Conservation (phyloP, 2,113 vertebrate species). For the Tor tambroides region DNA sequence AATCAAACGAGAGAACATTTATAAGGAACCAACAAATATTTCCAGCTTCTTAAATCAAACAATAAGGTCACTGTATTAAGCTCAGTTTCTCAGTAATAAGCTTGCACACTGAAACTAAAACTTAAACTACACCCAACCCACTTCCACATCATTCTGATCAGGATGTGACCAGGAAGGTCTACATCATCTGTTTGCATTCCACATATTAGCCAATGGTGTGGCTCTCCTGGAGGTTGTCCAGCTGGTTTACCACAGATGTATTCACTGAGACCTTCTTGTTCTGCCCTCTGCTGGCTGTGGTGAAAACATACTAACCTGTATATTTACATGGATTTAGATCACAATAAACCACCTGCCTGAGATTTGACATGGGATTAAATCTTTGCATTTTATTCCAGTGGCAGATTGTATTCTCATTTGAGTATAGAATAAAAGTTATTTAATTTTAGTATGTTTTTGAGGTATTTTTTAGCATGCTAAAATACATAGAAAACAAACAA, state of each 20-base stretch:
- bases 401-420: background rate
- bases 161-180: conserved; percentile 52
- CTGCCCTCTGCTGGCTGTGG: background rate
- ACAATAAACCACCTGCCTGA: background rate
- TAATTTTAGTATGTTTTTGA: background rate
- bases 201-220: background rate
- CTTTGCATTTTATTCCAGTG: background rate
- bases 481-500: conserved; percentile 1
- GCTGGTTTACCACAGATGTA: conserved; percentile 2
- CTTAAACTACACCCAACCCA: background rate
- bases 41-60: background rate
- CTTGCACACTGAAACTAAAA: background rate
- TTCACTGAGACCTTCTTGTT: background rate
- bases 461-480: background rate
- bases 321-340: background rate
- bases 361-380: background rate
- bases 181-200: conserved; percentile 47
- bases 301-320: background rate
- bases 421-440: too few relatives aligned
- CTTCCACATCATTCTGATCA: conserved; percentile 29
- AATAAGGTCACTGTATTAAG: background rate
- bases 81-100: background rate
- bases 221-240: background rate
- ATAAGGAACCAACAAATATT: background rate
- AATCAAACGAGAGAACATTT: background rate